These are phyloP conservation scores for Latrodectus geometricus DNA, from an alignment of 1,140 invertebrate genomes.

Conservation along the genomic window DNA sequence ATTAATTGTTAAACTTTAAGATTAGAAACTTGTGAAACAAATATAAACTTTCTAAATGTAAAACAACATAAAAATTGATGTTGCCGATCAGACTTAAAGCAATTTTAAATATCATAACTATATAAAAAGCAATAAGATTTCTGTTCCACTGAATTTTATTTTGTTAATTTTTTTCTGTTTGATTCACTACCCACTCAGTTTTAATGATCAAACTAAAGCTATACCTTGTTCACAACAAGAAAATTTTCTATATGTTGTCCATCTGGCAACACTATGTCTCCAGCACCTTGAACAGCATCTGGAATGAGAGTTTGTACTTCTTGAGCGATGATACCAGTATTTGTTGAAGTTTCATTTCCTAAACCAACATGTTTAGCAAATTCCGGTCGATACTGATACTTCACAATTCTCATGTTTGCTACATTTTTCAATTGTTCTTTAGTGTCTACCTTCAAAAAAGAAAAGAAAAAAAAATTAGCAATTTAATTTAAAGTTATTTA, in stretches of 20 bases:
- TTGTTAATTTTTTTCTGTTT: no score
- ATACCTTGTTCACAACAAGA: slow-evolving; percentile 92
- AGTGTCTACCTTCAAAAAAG: slow-evolving; percentile 77
- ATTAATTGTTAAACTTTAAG: no score
- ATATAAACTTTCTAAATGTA: no score
- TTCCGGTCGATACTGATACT: slow-evolving; percentile 89
- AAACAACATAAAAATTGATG: no score
- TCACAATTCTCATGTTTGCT: slow-evolving; percentile 88
- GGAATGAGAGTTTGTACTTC: slow-evolving; percentile 91
- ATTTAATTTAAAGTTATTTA: no score
- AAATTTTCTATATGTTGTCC: slow-evolving; percentile 93
- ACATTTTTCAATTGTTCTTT: slow-evolving; percentile 91
- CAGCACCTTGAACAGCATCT: slow-evolving; percentile 93
- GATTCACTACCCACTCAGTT: no score
- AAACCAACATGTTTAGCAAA: slow-evolving; percentile 89
- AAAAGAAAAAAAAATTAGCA: neutral
- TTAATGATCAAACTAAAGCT: no score
- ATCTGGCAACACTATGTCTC: slow-evolving; percentile 86
- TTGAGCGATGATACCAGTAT: slow-evolving; percentile 95
- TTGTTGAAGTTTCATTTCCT: slow-evolving; percentile 72
- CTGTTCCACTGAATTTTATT: no score
- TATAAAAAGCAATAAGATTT: no score
- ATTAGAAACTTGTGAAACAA: no score
- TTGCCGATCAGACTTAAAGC: no score
- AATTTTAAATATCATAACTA: no score